Evolutionary conservation across 1,140 invertebrate genomes (phyloP).

Genomic region (Halyomorpha halys): DNA sequence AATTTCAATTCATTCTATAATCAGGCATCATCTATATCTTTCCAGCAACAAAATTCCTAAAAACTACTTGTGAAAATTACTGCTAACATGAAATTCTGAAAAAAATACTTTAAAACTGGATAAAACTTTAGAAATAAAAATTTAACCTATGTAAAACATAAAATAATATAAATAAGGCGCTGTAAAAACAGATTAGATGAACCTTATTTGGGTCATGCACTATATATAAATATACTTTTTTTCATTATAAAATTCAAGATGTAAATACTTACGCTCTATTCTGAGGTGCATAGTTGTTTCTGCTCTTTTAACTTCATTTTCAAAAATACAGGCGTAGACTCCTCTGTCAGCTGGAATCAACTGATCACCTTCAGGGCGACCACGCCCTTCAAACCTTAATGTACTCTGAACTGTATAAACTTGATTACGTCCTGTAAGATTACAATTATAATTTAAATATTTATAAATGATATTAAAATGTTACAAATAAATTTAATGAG

Average conservation of each 20-base stretch:
- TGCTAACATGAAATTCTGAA: too few relatives aligned
- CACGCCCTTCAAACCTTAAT: constrained; percentile 64
- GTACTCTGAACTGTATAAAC: constrained; percentile 76
- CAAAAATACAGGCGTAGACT: constrained; percentile 75
- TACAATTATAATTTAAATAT: not conserved
- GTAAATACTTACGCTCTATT: constrained; percentile 65
- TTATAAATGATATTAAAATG: not conserved
- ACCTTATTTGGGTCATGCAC: too few relatives aligned
- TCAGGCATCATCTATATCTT: too few relatives aligned
- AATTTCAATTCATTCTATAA: too few relatives aligned
- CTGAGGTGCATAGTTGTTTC: constrained; percentile 79
- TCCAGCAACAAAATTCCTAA: too few relatives aligned
- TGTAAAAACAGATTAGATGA: too few relatives aligned
- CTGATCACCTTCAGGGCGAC: constrained; percentile 60
- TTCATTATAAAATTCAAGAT: too few relatives aligned
- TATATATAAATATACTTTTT: too few relatives aligned
- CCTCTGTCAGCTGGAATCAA: constrained; percentile 73
- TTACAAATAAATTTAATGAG: not conserved
- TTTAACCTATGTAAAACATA: too few relatives aligned
- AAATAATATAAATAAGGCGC: not conserved
- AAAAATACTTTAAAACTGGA: too few relatives aligned
- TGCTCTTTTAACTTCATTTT: constrained; percentile 76
- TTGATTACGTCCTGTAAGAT: constrained; percentile 35
- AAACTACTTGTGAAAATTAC: too few relatives aligned
- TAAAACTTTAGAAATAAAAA: too few relatives aligned